Evolutionary conservation across 2,797 vertebrate species (phyloP).

Genomic region (Microcaecilia unicolor): DNA sequence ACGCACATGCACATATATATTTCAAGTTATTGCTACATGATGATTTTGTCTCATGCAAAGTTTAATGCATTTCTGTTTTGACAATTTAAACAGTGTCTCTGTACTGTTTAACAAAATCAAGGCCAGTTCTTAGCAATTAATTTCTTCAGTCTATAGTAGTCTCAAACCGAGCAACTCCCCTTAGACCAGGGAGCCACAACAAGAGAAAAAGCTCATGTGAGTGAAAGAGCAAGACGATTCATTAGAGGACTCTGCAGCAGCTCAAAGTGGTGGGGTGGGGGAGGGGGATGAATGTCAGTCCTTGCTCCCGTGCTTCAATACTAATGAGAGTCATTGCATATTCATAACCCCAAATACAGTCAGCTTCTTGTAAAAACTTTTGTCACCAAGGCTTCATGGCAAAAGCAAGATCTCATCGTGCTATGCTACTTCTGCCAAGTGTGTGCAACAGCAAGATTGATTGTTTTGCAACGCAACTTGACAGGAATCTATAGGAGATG

Average conservation of each 20-base stretch:
- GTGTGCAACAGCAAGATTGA: constrained; percentile 76
- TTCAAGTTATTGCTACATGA: not conserved
- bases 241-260: constrained; percentile 61
- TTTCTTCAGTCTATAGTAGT: constrained; percentile 48
- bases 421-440: constrained; percentile 54
- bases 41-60: constrained; percentile 26
- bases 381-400: constrained; percentile 56
- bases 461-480: constrained; percentile 85
- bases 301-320: constrained; percentile 56
- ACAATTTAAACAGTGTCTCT: constrained; percentile 40
- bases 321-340: constrained; percentile 82
- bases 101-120: constrained; percentile 47
- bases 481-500: constrained; percentile 80
- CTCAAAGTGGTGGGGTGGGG: constrained; percentile 59
- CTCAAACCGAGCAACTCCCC: constrained; percentile 52
- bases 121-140: constrained; percentile 46
- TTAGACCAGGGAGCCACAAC: constrained; percentile 40
- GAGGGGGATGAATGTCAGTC: constrained; percentile 60
- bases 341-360: constrained; percentile 76
- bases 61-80: constrained; percentile 46
- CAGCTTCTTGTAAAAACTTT: constrained; percentile 67
- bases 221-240: constrained; percentile 66
- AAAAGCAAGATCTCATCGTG: constrained; percentile 55
- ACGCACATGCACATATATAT: constrained; percentile 1
- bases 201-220: constrained; percentile 45